Base-by-base conservation (phyloP, 35 echinoderm and acorn worm species). In the Apostichopus japonicus region DNA sequence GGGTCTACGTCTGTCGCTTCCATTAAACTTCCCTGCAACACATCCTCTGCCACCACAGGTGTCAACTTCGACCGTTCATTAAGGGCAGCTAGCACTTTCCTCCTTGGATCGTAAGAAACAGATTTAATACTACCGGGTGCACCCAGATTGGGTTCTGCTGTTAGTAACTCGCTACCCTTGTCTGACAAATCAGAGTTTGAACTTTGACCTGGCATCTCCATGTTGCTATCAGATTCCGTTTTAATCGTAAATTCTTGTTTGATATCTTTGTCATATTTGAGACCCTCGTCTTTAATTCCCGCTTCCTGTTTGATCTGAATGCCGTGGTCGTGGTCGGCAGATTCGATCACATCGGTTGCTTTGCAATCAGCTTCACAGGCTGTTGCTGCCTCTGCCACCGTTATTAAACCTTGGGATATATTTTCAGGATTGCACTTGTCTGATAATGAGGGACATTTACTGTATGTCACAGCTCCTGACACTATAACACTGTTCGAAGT, bases 71-170 rank as follows among this genome's bases (percentile, higher is more conserved):
- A 24, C 24, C 51, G 22, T 79, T 91, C 90, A 17, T 79, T 78
- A 14, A 91, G 90, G 14, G 90, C 90, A 3, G 90, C 90, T 19
- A 91, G 51, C 19, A 91, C 72, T 67, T 77, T 91, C 51, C 76
- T 91, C 54, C 90, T 77, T 5, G 90, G 90, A 51, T 91, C 90
- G 24, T 78, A 79, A 13, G 90, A 91, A 53, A 91, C 73, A 6
- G 90, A 78, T 53, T 91, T 91, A 5, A 51, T 8, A 59, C 71
- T 19, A 23, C 71, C 71, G 0, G 71, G 17, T n/a, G 71, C 21
- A 19, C 17, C 17, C 19, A 67, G 19, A 67, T 19, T 67, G 19
- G 63, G 63, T 19, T 67, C 63, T 15, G 6, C 63, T 15, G 63
- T 67, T 8, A 75, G 16, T n/a, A 7, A 14, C 71, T 75, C 71